Conservation (phyloP, 2,888 invertebrate genomes). For the Euphydryas editha region DNA sequence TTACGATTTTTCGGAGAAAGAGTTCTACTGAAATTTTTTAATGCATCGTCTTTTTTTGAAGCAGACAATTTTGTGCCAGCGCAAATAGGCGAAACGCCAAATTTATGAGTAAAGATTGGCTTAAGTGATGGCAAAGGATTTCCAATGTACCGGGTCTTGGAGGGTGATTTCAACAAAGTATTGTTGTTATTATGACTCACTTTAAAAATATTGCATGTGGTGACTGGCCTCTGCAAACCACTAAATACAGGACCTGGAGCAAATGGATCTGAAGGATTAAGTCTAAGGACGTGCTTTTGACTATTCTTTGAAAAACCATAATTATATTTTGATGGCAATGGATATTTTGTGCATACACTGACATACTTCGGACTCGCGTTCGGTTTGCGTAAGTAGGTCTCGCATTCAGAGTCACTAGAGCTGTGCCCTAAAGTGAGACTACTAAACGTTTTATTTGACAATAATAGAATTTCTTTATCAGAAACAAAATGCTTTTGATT, state of each 20-base stretch:
- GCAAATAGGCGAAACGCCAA: slow-evolving; percentile 74
- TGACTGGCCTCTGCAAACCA: slow-evolving; percentile 73
- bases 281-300: slow-evolving; percentile 64
- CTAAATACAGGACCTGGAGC: slow-evolving; percentile 81
- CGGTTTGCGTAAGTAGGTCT: slow-evolving; percentile 70
- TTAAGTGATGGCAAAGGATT: slow-evolving; percentile 69
- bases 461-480: slow-evolving; percentile 83
- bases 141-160: slow-evolving; percentile 60
- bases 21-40: slow-evolving; percentile 57
- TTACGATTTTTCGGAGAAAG: slow-evolving; percentile 70
- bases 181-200: slow-evolving; percentile 76
- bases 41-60: slow-evolving; percentile 64
- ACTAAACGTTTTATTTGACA: slow-evolving; percentile 81
- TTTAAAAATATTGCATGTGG: slow-evolving; percentile 77
- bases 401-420: slow-evolving; percentile 80
- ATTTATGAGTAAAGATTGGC: slow-evolving; percentile 76
- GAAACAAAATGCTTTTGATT: slow-evolving; percentile 82
- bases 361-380: slow-evolving; percentile 74
- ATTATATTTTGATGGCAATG: slow-evolving; percentile 66
- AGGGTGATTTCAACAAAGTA: slow-evolving; percentile 70
- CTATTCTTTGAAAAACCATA: slow-evolving; percentile 71
- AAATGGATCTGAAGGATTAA: slow-evolving; percentile 75
- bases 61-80: slow-evolving; percentile 55
- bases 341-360: slow-evolving; percentile 76
- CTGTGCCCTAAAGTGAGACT: slow-evolving; percentile 84